Conservation (phyloP, 2,888 invertebrate species). For the Diarsia brunnea region DNA sequence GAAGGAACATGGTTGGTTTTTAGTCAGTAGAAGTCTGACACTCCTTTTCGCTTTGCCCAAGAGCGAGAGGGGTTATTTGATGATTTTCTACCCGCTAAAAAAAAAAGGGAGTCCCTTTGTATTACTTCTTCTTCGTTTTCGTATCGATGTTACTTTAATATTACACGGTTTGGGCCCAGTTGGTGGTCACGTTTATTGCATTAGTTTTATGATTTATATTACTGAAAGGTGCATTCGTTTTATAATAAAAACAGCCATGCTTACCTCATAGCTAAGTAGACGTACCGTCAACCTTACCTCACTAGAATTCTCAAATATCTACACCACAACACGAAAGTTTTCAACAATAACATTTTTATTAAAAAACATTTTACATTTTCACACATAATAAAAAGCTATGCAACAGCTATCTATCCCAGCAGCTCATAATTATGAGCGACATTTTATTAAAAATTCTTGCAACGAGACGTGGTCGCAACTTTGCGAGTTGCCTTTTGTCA, state of each 20-base stretch:
- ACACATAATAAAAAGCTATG: conserved; percentile 48
- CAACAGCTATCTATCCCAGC: conserved; percentile 28
- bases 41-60: too few species aligned
- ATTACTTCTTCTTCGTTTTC: too few species aligned
- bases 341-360: conserved; percentile 20
- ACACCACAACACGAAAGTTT: conserved; percentile 14
- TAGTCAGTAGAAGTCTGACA: too few species aligned
- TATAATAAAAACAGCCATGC: neutral
- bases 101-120: too few species aligned
- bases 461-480: conserved; percentile 47
- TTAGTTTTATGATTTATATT: too few species aligned
- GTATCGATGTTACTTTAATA: too few species aligned
- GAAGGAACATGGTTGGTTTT: too few species aligned
- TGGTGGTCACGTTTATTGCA: too few species aligned
- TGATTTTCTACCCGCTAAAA: too few species aligned
- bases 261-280: neutral
- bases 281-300: neutral
- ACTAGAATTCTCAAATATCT: conserved; percentile 10
- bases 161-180: too few species aligned
- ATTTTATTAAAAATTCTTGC: conserved; percentile 72
- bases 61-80: too few species aligned
- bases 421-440: conserved; percentile 43
- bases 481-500: conserved; percentile 50
- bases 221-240: neutral
- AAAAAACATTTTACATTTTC: conserved; percentile 58